Conservation (phyloP, 2,113 vertebrate genomes). For the Prietella phreatophila region DNA sequence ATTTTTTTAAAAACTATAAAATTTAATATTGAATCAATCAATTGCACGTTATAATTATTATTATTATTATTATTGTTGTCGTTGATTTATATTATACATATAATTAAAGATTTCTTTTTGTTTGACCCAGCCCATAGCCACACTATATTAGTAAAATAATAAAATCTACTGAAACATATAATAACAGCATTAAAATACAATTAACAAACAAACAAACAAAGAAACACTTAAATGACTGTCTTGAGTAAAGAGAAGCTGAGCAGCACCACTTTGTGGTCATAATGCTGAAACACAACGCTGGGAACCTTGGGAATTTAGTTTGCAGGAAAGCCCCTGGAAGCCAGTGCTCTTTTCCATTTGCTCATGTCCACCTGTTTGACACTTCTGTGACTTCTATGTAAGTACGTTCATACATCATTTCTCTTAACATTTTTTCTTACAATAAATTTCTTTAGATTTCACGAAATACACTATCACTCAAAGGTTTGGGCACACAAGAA, state of each 20-base stretch:
- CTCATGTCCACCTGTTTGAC: constrained; percentile 14
- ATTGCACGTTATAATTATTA: neutral
- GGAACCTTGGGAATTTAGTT: neutral
- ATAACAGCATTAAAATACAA: neutral
- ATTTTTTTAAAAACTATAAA: neutral
- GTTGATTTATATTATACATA: neutral
- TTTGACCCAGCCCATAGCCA: neutral
- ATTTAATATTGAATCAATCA: no score
- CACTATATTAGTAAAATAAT: neutral
- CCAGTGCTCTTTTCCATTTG: neutral
- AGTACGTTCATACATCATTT: neutral
- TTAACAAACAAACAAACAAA: no score
- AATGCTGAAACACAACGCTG: neutral
- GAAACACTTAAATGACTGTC: neutral
- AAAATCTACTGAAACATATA: neutral
- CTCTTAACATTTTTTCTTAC: neutral
- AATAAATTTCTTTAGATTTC: neutral
- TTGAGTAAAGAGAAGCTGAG: neutral
- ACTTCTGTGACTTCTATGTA: no score
- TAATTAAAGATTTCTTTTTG: neutral
- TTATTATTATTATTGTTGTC: neutral
- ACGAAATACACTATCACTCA: neutral
- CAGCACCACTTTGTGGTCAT: constrained; percentile 35
- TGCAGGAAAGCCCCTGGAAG: constrained; percentile 24
- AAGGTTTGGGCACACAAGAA: neutral